Conservation (phyloP, 2,797 vertebrate genomes). For the Pseudomugil tenellus region DNA sequence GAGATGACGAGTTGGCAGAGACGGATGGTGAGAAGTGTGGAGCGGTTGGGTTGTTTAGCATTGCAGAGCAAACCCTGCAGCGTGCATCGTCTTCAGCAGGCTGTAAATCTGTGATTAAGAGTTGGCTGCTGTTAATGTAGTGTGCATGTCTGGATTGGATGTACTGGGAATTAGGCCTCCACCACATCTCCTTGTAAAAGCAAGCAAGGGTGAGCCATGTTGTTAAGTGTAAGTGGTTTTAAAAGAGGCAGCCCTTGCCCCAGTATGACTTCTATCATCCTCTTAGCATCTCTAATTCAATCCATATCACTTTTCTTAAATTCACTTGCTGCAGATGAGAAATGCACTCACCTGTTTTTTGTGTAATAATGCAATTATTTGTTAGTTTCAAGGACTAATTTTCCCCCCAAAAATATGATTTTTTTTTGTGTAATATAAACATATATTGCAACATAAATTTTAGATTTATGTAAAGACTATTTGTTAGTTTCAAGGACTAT, state of each 20-base stretch:
- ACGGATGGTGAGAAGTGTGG: slow-evolving; percentile 18
- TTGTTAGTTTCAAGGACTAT: too few relatives aligned
- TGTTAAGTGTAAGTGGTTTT: slow-evolving; percentile 65
- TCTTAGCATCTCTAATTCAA: slow-evolving; percentile 72
- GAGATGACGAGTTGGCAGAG: slow-evolving; percentile 53
- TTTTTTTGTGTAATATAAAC: too few relatives aligned
- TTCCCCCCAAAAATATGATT: neutral
- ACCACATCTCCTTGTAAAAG: slow-evolving; percentile 40
- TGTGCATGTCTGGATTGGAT: slow-evolving; percentile 51
- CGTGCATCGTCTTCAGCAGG: neutral
- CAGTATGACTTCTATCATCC: slow-evolving; percentile 66
- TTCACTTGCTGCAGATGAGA: slow-evolving; percentile 55
- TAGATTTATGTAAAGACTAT: too few relatives aligned
- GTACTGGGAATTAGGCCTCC: slow-evolving; percentile 51
- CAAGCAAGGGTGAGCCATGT: slow-evolving; percentile 41
- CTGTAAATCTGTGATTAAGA: slow-evolving; percentile 67
- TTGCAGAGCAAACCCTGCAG: slow-evolving; percentile 13
- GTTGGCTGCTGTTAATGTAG: slow-evolving; percentile 53
- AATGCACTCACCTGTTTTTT: slow-evolving; percentile 47
- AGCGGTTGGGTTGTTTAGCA: slow-evolving; percentile 45
- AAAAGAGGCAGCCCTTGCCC: slow-evolving; percentile 41
- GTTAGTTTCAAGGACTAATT: neutral
- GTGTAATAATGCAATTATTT: neutral
- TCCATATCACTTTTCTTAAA: slow-evolving; percentile 55
- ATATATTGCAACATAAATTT: neutral